Base-by-base conservation (phyloP, 2,113 vertebrate species). In the Bubo bubo region DNA sequence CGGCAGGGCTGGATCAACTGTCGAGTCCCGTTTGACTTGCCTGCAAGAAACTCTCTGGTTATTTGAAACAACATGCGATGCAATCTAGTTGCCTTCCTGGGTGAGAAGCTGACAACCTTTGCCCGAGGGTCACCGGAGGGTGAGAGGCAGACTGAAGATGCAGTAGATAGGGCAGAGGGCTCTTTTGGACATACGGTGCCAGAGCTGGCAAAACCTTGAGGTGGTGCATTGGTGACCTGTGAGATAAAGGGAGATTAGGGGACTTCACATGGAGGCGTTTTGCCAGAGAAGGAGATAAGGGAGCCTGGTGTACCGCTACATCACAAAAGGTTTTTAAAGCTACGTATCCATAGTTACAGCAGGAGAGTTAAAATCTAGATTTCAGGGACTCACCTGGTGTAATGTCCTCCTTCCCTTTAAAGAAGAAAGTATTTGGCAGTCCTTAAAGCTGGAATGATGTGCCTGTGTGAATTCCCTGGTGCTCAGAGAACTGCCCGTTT, bases 341-440 rank as follows among this genome's bases (percentile, higher is more conserved):
- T 81, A 62, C 39, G 96, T 96, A 95, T 97, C 95, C 96, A 95
- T 96, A 97, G 94, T 94, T 97, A 97, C 95, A 86, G 82, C 75
- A 75, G 68, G 49, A 94, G 88, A 95, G 92, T 87, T 71, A 84
- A 92, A 91, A 86, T 91, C 86, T 50, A 20, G 84, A 97, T 97
- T 95, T 93, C 81, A 91, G 87, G 67, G 55, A 71, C 94, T 96
- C 91, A 93, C 86, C 89, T 95, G 91, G 84, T 88, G 59, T 91
- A 91, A 91, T 86, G 87, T 96, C 93, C 95, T 97, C 86, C 91
- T 97, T 96, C 79, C 58, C 84, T 96, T 97, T 96, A 85, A 95
- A 93, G 84, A 95, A 94, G 85, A 96, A 94, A 95, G 93, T 88
- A 59, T 85, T 49, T 83, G 79, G 63, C 45, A 64, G 88, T 88